Conservation (phyloP, 2,113 vertebrate genomes). For the Campylomormyrus tamandua region DNA sequence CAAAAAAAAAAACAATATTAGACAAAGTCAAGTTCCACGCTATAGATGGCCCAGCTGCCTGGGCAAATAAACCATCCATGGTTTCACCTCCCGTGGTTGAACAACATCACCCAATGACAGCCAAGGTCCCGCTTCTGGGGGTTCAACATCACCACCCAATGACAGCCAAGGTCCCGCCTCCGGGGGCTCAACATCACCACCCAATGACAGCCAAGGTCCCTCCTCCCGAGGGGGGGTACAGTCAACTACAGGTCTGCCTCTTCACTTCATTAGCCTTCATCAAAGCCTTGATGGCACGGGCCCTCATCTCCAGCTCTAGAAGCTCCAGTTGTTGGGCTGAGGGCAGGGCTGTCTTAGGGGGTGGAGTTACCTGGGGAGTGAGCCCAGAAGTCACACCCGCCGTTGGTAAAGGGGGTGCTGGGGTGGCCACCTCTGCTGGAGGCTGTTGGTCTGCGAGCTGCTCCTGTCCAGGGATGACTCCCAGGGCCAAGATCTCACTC, state of each 20-base stretch:
- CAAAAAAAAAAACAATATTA: background rate
- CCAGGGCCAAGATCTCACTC: slow-evolving; percentile 80
- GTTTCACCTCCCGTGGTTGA: background rate
- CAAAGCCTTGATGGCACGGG: slow-evolving; percentile 89
- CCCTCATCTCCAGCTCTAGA: slow-evolving; percentile 93
- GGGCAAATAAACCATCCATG: background rate
- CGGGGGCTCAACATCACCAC: background rate
- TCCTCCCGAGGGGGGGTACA: background rate
- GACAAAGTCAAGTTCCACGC: background rate
- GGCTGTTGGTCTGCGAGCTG: slow-evolving; percentile 34
- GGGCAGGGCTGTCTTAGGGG: slow-evolving; percentile 61
- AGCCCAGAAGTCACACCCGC: slow-evolving; percentile 26
- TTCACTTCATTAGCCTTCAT: slow-evolving; percentile 89
- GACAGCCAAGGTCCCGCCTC: too few species aligned
- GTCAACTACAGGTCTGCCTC: slow-evolving; percentile 47
- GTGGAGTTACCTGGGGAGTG: slow-evolving; percentile 21
- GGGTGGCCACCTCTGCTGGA: slow-evolving; percentile 12
- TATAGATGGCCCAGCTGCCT: background rate
- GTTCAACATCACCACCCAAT: background rate
- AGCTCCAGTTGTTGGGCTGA: slow-evolving; percentile 91
- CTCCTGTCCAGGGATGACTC: slow-evolving; percentile 47
- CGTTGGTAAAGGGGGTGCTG: slow-evolving; percentile 26
- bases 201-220: background rate
- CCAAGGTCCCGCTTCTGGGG: background rate
- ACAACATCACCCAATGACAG: background rate